phyloP scores from a whole-genome alignment of 2,888 invertebrate species.

The Mylabris sibirica region DNA sequence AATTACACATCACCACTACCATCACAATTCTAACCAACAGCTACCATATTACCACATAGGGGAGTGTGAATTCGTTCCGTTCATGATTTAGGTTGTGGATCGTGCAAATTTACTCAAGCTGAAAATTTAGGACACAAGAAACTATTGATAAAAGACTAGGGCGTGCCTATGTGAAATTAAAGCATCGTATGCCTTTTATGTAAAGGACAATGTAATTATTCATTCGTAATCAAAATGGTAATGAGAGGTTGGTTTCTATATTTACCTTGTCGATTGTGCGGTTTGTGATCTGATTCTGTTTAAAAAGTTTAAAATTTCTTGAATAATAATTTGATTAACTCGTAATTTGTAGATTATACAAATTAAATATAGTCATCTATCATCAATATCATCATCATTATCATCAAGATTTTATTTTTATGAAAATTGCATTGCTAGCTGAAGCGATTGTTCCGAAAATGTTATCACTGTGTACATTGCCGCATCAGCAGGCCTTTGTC shows the following conservation, averaged over 20 bases:
- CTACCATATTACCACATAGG: conserved; percentile 16
- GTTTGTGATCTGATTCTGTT: conserved; percentile 23
- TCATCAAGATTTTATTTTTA: background rate
- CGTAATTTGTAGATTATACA: background rate
- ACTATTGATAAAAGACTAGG: conserved; percentile 30
- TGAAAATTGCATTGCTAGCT: conserved; percentile 11
- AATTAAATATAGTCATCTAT: background rate
- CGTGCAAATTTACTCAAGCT: conserved; percentile 34
- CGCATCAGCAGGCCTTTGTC: conserved; percentile 35
- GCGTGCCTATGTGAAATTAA: conserved; percentile 27
- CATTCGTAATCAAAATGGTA: conserved; percentile 37
- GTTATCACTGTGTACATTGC: conserved; percentile 32
- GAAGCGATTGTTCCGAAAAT: conserved; percentile 1
- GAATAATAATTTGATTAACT: background rate
- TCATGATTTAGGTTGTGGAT: conserved; percentile 35
- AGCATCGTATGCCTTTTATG: conserved; percentile 31
- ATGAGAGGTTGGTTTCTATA: conserved; percentile 33
- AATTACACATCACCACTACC: conserved; percentile 37
- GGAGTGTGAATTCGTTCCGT: conserved; percentile 21
- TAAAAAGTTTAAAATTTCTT: conserved; percentile 11
- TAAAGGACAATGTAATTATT: conserved; percentile 33
- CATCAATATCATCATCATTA: background rate
- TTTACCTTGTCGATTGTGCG: conserved; percentile 32
- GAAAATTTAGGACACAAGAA: conserved; percentile 35
- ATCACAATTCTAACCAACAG: background rate